Evolutionary conservation across 2,113 vertebrate species (phyloP), one percentile per base, ranked within the genome.

Genomic region (Paradisaea rubra): DNA sequence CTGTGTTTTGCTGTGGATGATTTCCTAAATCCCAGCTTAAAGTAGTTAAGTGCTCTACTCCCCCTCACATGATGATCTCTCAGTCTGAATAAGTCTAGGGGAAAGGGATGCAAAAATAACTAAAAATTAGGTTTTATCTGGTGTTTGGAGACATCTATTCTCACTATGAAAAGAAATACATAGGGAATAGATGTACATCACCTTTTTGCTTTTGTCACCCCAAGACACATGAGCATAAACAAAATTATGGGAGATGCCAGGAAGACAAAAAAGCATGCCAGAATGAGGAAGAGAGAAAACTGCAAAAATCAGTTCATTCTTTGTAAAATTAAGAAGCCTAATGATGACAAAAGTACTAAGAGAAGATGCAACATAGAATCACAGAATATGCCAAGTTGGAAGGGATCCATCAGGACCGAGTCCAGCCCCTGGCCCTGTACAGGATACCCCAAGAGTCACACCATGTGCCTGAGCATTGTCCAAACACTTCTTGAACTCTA

Each of bases 21-120:
- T 90, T 96, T 95, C 91, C 93, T 97, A 97, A 97, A 98, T 95
- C 95, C 95, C 90, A 90, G 86, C 88, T 97, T 97, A 94, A 90
- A 93, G 93, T 83, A 66, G 74, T 94, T 88, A 93, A 97, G 81
- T 66, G 72, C 83, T 91, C 66, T 5, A 12, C 73, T 94, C 39
- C 59, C 44, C 4, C 28, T 94, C 78, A 44, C 10, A 27, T 2
- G 30, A 50, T 57, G 89, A 44, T 78, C 64, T 70, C 60, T 93
- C 45, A n/a, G 49, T 66, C 82, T 74, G 79, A 39, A 39, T 69
- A 69, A 45, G 27, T 47, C 23, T 44, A 42, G 39, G 72, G 44
- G 30, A 54, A 83, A 66, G 33, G 6, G 31, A 42, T 69, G 53
- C 16, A 91, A 91, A 94, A 91, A 59, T 30, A 82, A 66, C 15